Percentiles rank a stretch among this genome's conserved stretches.
Evolutionary conservation across 1,140 invertebrate species (phyloP).

Genomic region (Carposina sasakii): DNA sequence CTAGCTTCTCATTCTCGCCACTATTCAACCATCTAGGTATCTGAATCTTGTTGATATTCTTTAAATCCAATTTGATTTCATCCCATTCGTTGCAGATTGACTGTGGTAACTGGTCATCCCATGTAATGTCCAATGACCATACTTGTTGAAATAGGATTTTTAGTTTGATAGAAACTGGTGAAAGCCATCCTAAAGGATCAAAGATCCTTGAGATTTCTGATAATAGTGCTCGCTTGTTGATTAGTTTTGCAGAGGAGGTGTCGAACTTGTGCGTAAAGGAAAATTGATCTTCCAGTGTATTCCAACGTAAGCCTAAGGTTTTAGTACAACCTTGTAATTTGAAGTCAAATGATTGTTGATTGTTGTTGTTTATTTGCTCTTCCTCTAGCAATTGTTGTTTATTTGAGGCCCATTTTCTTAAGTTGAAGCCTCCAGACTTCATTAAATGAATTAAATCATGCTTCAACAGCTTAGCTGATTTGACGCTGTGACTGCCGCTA

Average conservation of each 20-base stretch:
- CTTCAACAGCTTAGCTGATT: constrained; percentile 22
- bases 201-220: constrained; percentile 35
- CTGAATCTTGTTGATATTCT: not conserved
- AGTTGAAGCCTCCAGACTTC: constrained; percentile 18
- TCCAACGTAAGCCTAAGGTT: constrained; percentile 22
- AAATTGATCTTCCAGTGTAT: constrained; percentile 17
- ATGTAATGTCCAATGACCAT: constrained; percentile 26
- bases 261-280: not conserved
- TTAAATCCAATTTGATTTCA: constrained; percentile 6
- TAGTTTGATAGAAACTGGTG: constrained; percentile 38
- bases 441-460: constrained; percentile 29
- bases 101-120: constrained; percentile 17
- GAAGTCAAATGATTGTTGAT: constrained; percentile 7
- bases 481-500: constrained; percentile 13
- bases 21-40: not conserved
- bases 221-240: constrained; percentile 21
- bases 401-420: constrained; percentile 33
- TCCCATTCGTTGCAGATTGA: constrained; percentile 13
- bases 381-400: constrained; percentile 4
- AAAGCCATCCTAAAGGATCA: constrained; percentile 45
- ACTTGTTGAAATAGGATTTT: constrained; percentile 61
- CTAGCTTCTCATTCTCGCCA: not conserved
- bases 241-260: not conserved
- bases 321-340: constrained; percentile 9
- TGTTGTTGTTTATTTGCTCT: not conserved